A percentile compares a stretch with the other conserved stretches of the same genome.
phyloP scores from a whole-genome alignment of 2,113 vertebrate species.

The Ploceus nigricollis region DNA sequence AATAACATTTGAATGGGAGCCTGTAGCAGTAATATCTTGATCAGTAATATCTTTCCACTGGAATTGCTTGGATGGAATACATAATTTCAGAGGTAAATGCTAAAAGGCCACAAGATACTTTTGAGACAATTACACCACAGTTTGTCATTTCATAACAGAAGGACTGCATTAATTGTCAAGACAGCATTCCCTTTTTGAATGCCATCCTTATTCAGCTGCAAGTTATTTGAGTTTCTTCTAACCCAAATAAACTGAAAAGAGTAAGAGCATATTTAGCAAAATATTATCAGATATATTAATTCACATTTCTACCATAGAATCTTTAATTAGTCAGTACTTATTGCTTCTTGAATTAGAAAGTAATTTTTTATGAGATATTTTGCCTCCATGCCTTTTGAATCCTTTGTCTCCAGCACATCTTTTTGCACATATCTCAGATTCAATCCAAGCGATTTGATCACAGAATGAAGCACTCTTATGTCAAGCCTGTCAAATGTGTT shows the following conservation, averaged over 20 bases:
- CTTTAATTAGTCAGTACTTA: neutral
- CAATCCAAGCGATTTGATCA: neutral
- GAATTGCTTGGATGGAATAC: neutral
- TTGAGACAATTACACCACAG: neutral
- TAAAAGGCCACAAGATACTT: neutral
- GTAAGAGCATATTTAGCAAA: neutral
- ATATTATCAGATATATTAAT: neutral
- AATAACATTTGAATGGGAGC: constrained; percentile 47
- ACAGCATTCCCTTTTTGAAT: neutral
- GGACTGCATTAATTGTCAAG: neutral
- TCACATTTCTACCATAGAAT: neutral
- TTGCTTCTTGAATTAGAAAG: neutral
- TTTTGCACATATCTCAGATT: neutral
- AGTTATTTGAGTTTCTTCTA: neutral
- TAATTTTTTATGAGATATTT: neutral
- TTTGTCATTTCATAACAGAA: constrained; percentile 6
- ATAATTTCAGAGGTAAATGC: constrained; percentile 9
- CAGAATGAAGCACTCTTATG: neutral
- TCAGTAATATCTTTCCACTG: constrained; percentile 26
- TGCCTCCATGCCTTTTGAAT: neutral
- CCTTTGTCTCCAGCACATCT: neutral
- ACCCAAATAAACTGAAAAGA: neutral
- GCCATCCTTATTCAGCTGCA: neutral
- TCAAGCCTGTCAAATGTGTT: neutral
- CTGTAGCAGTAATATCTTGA: constrained; percentile 18